A percentile compares a stretch with the other conserved stretches of the same genome.
These are phyloP conservation scores for Pithys albifrons DNA, from an alignment of 2,113 vertebrate species.

Conservation along the genomic window DNA sequence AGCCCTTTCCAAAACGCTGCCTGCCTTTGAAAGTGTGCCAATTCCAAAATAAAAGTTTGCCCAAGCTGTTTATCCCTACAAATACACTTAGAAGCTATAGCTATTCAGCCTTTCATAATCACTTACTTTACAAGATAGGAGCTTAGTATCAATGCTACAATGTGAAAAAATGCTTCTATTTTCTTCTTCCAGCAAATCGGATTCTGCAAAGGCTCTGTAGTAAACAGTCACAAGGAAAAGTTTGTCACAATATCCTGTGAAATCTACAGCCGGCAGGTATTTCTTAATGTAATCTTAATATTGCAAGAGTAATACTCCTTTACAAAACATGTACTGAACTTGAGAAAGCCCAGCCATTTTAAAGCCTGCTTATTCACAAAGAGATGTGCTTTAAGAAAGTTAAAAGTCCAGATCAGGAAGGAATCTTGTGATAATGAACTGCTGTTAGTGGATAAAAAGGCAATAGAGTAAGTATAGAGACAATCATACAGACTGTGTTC, in stretches of 20 bases:
- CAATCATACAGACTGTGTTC: not conserved
- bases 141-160: not conserved
- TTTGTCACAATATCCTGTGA: slow-evolving; percentile 38
- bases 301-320: not conserved
- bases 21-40: not conserved
- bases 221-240: accelerated
- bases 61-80: not conserved
- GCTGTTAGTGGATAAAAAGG: not conserved
- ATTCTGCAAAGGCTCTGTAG: slow-evolving; percentile 63
- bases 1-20: not conserved
- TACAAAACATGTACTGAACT: not conserved
- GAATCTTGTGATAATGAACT: not conserved
- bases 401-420: not conserved
- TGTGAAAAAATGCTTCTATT: not conserved
- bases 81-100: not conserved
- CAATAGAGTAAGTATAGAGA: not conserved
- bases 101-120: slow-evolving; percentile 20
- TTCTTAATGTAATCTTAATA: slow-evolving; percentile 11
- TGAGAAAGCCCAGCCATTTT: not conserved
- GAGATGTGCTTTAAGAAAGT: not conserved
- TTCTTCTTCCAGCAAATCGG: slow-evolving; percentile 59
- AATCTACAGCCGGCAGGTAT: slow-evolving; percentile 71
- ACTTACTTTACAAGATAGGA: slow-evolving; percentile 2
- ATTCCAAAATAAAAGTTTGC: slow-evolving; percentile 9
- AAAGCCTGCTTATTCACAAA: not conserved